Evolutionary conservation across 2,113 vertebrate species (phyloP).

Genomic region (Ondatra zibethicus): DNA sequence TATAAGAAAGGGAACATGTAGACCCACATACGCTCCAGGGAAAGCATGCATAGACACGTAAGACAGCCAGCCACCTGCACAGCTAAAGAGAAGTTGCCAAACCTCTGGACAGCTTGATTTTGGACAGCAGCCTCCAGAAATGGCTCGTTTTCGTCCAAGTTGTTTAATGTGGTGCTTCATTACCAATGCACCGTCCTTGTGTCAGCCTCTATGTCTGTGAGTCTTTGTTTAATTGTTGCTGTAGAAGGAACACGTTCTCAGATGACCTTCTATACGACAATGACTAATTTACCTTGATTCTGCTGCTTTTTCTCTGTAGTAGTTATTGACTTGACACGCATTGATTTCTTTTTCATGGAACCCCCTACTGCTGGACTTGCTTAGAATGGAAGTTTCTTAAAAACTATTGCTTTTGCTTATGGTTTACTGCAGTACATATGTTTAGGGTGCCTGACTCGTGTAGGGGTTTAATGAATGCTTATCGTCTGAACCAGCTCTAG

Average conservation of each 20-base stretch:
- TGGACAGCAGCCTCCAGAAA: neutral
- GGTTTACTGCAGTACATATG: neutral
- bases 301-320: neutral
- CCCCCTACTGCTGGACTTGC: neutral
- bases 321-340: neutral
- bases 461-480: neutral
- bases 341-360: neutral
- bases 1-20: neutral
- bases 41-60: neutral
- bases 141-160: neutral
- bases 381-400: neutral
- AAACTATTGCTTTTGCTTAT: neutral
- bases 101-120: neutral
- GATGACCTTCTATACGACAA: neutral
- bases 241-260: neutral
- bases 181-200: neutral
- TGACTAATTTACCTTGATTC: neutral
- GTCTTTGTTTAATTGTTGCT: neutral
- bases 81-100: neutral
- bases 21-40: neutral
- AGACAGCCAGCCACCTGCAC: neutral
- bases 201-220: neutral
- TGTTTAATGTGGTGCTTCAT: neutral
- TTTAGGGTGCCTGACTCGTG: neutral
- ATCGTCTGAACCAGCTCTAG: conserved; percentile 18